Percentiles rank a stretch among this genome's conserved stretches.
phyloP scores from a whole-genome alignment of 2,113 vertebrate genomes.

The Pluvianellus socialis region DNA sequence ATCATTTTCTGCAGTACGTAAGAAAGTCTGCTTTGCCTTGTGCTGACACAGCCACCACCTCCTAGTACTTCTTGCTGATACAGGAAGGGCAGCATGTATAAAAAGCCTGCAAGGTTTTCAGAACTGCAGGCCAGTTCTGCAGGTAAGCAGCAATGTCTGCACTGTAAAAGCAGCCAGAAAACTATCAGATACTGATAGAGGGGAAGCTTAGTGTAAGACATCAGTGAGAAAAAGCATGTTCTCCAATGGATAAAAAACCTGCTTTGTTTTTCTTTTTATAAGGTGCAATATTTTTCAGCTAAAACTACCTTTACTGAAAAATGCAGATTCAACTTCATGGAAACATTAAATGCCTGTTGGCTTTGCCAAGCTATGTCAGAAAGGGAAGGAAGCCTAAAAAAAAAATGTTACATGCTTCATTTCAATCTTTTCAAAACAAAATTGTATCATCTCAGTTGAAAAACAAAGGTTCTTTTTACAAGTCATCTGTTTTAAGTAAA shows the following conservation, averaged over 20 bases:
- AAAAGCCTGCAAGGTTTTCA: neutral
- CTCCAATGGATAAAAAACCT: neutral
- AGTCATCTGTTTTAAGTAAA: neutral
- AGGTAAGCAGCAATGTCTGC: neutral
- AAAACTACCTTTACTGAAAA: neutral
- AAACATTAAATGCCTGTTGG: neutral
- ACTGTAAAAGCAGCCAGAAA: neutral
- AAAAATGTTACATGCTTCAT: rapidly evolving
- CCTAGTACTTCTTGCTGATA: neutral
- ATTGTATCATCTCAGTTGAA: neutral
- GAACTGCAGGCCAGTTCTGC: neutral
- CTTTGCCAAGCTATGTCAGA: neutral
- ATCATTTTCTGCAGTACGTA: rapidly evolving
- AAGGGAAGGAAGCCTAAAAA: neutral
- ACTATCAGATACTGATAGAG: neutral
- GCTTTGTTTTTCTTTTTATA: neutral
- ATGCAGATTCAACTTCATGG: neutral
- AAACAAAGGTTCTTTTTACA: neutral
- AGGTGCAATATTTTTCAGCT: neutral
- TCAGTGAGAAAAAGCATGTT: neutral
- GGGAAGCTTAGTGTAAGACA: neutral
- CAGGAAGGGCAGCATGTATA: rapidly evolving
- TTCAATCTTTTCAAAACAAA: neutral
- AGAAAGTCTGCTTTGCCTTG: neutral
- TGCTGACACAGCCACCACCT: neutral